Base-by-base conservation (phyloP, 2,888 invertebrate species). In the Strigamia crassipes region DNA sequence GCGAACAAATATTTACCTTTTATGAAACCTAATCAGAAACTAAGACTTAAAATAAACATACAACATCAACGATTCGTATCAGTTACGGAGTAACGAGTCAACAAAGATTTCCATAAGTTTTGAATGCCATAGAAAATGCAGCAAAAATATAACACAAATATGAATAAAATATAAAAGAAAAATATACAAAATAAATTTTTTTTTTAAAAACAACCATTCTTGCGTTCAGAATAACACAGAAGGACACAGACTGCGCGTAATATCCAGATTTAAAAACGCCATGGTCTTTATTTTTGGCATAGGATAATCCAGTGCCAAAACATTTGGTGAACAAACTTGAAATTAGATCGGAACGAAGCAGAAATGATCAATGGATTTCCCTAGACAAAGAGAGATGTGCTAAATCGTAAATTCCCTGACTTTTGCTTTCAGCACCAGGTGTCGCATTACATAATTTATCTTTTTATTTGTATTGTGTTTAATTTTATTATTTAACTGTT, bases 251-350 rank as follows among this genome's bases (percentile, higher is more conserved):
- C 38, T 21, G 61, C 21, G 61, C 61, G 61, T 61, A 23, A 61
- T 61, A 61, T 23, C 61, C 61, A 61, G 61, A 61, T 61, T 61
- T 61, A 61, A 61, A 61, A 61, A 61, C 61, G 61, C 61, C 61
- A 18, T 61, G 61, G 61, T 23, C 61, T 61, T 61, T 61, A 61
- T 61, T 61, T 61, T 61, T 61, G 61, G 61, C 18, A 23, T 2
- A 1, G 12, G 21, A 23, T 15, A 56, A 18, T 0, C 9, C 4
- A 1, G 61, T 18, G 61, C 61, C 61, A 61, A 61, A 18, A 23
- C 2, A 8, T 4, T 61, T 61, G 23, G 61, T 61, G 61, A 61
- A 61, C 61, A 61, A 61, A 61, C 61, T 61, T 61, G 9, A 61
- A 61, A 61, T 61, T 61, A 61, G 38, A 38, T 38, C 38, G 6